Base-by-base conservation (phyloP, 2,888 invertebrate genomes). In the Pyrochroa serraticornis region DNA sequence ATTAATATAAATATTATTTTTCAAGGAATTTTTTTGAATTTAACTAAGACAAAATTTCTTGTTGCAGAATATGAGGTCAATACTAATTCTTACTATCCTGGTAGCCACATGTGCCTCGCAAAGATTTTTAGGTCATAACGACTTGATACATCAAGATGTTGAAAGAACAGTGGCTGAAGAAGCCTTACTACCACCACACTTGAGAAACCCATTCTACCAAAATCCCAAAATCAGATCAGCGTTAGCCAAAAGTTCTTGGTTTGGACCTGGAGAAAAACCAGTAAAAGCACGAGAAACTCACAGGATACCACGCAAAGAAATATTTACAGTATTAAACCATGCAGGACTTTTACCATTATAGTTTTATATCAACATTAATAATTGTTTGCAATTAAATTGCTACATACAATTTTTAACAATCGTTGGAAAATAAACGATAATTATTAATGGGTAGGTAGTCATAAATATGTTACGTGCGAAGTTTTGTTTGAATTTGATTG, bases 281-380 rank as follows among this genome's bases (percentile, higher is more conserved):
- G 87, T 87, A 2, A 81, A 77, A 65, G 81, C 84, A 39, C 79
- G 87, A 30, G 84, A 86, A 63, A 82, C 87, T 1, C 84, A 87
- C 65, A 80, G 82, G 60, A 84, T 87, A 41, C 77, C 85, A n/a
- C 82, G 87, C 12, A 79, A 80, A 42, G 83, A 86, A 72, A 87
- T 88, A 62, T 87, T 86, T 76, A 83, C 83, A 45, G 83, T 87
- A 35, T 77, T 88, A 42, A 84, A 84, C 0, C 87, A 88, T 73
- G 87, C 87, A 0, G 87, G 87, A 1, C 77, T 88, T 14, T 79
- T 87, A 41, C 79, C 68, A 1, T n/a, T n/a, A n/a, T n/a, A n/a
- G n/a, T n/a, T n/a, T n/a, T n/a, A n/a, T 62, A 67, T 44, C 68
- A 69, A 37, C 69, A 62, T 45, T 32, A 34, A 22, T 22, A 22